Percentiles rank a stretch among this genome's conserved stretches.
Conservation (phyloP, 1,140 invertebrate genomes). For the Vanessa atalanta region DNA sequence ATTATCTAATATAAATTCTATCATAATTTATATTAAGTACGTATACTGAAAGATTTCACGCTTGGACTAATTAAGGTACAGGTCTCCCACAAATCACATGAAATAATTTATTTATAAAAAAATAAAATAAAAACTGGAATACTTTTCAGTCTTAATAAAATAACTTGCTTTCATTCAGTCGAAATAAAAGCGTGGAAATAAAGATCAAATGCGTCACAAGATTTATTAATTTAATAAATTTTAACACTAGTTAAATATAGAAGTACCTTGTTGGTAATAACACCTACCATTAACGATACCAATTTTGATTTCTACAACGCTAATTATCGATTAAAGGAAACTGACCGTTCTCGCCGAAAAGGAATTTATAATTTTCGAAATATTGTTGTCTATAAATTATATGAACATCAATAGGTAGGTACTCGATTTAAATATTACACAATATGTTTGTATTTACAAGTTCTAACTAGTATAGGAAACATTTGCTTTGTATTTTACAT, state of each 20-base stretch:
- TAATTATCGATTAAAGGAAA: constrained; percentile 72
- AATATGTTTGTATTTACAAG: constrained; percentile 64
- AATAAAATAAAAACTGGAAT: constrained; percentile 73
- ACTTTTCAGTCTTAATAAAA: constrained; percentile 78
- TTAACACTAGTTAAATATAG: constrained; percentile 73
- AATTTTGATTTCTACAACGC: constrained; percentile 73
- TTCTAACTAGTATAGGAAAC: constrained; percentile 78
- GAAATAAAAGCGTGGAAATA: constrained; percentile 57
- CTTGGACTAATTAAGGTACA: constrained; percentile 74
- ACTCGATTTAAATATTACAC: constrained; percentile 72
- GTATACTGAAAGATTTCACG: constrained; percentile 80
- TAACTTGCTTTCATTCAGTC: constrained; percentile 56
- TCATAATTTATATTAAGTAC: constrained; percentile 80
- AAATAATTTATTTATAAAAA: constrained; percentile 49
- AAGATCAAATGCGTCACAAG: constrained; percentile 56
- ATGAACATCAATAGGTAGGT: constrained; percentile 77
- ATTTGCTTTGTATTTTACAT: constrained; percentile 75
- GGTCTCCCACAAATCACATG: constrained; percentile 59
- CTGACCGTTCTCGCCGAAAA: constrained; percentile 72
- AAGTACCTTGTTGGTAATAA: constrained; percentile 67
- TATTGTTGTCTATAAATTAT: constrained; percentile 63
- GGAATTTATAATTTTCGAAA: constrained; percentile 62
- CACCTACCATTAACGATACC: constrained; percentile 67
- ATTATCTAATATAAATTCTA: constrained; percentile 80
- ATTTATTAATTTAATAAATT: constrained; percentile 67